Conservation (phyloP, 1,140 invertebrate species). For the Oryctes rhinoceros region DNA sequence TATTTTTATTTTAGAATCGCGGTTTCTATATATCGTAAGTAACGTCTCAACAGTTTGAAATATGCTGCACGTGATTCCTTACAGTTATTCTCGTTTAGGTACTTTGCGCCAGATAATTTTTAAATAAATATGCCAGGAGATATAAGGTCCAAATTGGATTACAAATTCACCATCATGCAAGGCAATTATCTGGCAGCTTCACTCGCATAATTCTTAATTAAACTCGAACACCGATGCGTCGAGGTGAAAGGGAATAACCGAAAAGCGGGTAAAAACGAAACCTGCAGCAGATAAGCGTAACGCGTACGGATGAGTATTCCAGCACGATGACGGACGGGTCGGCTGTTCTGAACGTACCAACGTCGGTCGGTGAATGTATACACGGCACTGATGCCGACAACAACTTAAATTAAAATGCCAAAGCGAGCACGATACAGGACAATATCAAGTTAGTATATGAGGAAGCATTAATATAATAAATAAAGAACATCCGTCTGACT, state of each 20-base stretch:
- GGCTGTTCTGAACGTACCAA: neutral
- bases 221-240: neutral
- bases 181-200: neutral
- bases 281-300: neutral
- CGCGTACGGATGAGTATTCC: neutral
- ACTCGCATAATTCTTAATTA: constrained; percentile 6
- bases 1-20: too few species aligned
- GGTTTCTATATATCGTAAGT: too few species aligned
- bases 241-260: neutral
- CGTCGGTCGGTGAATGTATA: neutral
- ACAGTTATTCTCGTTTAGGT: too few species aligned
- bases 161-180: neutral
- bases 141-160: constrained; percentile 3
- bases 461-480: constrained; percentile 42
- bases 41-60: too few species aligned
- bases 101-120: too few species aligned
- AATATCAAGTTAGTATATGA: constrained; percentile 39
- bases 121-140: too few species aligned
- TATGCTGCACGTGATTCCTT: too few species aligned
- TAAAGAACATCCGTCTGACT: constrained; percentile 39
- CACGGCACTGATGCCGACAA: constrained; percentile 19
- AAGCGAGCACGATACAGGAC: constrained; percentile 27
- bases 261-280: neutral
- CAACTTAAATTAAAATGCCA: constrained; percentile 5
- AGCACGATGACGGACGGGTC: neutral